Base-by-base conservation (phyloP, 1,140 invertebrate species). In the Trissolcus basalis region DNA sequence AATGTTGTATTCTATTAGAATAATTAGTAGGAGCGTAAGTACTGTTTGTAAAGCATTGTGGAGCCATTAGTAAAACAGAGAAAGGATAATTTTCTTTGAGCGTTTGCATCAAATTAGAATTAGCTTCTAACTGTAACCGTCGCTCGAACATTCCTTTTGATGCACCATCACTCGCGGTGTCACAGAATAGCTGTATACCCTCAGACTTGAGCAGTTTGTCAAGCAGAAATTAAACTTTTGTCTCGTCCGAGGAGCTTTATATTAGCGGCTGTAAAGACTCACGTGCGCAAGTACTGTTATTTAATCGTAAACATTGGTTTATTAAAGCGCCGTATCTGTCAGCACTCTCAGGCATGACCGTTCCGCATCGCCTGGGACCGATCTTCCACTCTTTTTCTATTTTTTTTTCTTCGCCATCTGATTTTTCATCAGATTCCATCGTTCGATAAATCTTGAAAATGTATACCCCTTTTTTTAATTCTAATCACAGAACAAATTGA, bases 321-420 rank as follows among this genome's bases (percentile, higher is more conserved):
- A 74, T 69, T 71, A 65, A 71, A 61, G 48, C 55, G 47, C 55
- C 48, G 60, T 67, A 68, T 79, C 56, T 74, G 69, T 73, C 71
- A 73, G 74, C 69, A 81, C 75, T 73, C 70, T 71, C 59, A 74
- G 58, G 69, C 75, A 78, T 71, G 74, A 79, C 79, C 69, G 78
- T 82, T 79, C 74, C 72, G 77, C 77, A 77, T 76, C 72, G 80
- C 68, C 73, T 59, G 68, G 69, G 51, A 13, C 50, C 44, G 15
- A 27, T 59, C 11, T 43, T 68, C n/a, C n/a, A n/a, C n/a, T n/a
- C n/a, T n/a, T n/a, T n/a, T n/a, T n/a, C n/a, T n/a, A n/a, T n/a
- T n/a, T n/a, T n/a, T n/a, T n/a, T n/a, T 74, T 71, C 41, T 71
- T 53, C 56, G 39, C 59, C 56, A 27, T 1, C 19, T 3, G 6